Percentiles rank a stretch among this genome's conserved stretches.
Evolutionary conservation across 2,888 invertebrate genomes (phyloP).

Genomic region (Philopedon plagiatum): DNA sequence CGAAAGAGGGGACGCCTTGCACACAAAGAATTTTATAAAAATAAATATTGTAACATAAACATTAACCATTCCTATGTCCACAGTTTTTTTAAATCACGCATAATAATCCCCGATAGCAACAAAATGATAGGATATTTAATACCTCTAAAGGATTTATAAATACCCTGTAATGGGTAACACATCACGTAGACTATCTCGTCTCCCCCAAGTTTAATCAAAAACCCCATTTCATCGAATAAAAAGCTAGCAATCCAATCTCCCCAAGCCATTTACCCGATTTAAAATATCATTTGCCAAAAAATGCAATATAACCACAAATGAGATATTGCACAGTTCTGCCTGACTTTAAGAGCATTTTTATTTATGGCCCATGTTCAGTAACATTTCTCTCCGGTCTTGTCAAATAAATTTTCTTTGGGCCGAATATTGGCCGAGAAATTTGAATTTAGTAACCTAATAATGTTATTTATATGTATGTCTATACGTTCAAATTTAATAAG

Average conservation of each 20-base stretch:
- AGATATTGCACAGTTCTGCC: constrained; percentile 11
- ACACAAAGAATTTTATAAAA: too few species aligned
- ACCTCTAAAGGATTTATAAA: neutral
- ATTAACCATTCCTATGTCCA: too few species aligned
- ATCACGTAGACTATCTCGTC: neutral
- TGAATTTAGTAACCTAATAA: too few species aligned
- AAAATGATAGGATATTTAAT: neutral
- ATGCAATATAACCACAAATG: constrained; percentile 15
- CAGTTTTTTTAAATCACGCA: too few species aligned
- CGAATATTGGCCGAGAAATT: neutral
- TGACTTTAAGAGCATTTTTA: constrained; percentile 10
- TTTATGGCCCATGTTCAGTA: too few species aligned
- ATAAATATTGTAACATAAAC: too few species aligned
- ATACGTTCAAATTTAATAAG: too few species aligned
- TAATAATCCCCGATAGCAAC: too few species aligned
- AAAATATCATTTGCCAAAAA: constrained; percentile 11
- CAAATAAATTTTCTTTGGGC: neutral
- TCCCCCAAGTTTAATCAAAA: constrained; percentile 6
- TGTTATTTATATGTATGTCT: too few species aligned
- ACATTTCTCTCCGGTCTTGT: neutral
- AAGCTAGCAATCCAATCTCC: constrained; percentile 9
- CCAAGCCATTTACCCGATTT: constrained; percentile 17
- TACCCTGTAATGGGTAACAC: neutral
- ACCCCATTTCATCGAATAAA: neutral
- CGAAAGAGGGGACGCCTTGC: too few species aligned